Base-by-base conservation (phyloP, 1,140 invertebrate species). In the Bombus terrestris region DNA sequence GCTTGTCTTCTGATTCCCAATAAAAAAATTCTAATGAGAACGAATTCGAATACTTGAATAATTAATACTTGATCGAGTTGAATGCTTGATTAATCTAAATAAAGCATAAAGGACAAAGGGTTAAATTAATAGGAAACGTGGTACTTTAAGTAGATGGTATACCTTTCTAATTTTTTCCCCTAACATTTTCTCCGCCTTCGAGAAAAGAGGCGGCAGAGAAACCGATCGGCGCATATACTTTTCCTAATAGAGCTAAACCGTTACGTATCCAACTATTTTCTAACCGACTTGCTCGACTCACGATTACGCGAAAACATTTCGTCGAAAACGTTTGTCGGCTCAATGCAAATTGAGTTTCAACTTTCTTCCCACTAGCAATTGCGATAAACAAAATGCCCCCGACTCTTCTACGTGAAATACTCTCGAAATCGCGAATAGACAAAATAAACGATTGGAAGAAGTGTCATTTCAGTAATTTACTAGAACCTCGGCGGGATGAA, bases 311-410 rank as follows among this genome's bases (percentile, higher is more conserved):
- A 28, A 35, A 81, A 32, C 15, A 25, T 35, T 64, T 41, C 32
- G 22, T 15, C 15, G n/a, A 32, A 43, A 39, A n/a, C 53, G 59
- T 62, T 15, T 12, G 22, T 13, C 18, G 25, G 5, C 22, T 22
- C 32, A 6, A 78, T 47, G 47, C 6, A 78, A 85, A 85, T 66
- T 43, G 69, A 84, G 47, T 79, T 79, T 35, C n/a, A 71, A 78
- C 66, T 62, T 80, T 72, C 53, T 59, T 68, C 41, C 39, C 10
- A 4, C 18, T 6, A 25, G 1, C 18, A n/a, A 35, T 35, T 8
- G 13, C 32, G 22, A 57, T 39, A 13, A 79, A 47, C 64, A 5
- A 32, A 53, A 59, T 28, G 25, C 32, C 35, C 3, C 25, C 28
- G 32, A 22, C 3, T n/a, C 32, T 15, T 47, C n/a, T 12, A 37